These are phyloP conservation scores for Mythimna ferrago DNA, from an alignment of 2,888 invertebrate species.

Conservation along the genomic window DNA sequence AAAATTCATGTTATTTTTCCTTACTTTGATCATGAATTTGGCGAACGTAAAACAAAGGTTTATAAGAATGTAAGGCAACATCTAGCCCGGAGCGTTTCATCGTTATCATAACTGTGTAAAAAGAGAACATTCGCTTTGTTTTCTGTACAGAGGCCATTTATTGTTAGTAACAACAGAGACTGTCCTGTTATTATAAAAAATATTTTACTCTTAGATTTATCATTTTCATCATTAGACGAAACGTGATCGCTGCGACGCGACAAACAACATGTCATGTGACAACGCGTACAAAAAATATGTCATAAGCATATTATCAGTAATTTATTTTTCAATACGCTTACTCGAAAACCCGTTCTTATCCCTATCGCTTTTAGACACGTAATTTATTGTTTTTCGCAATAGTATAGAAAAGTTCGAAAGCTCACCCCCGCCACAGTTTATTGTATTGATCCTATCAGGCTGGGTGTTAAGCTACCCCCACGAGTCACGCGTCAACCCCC, in stretches of 20 bases:
- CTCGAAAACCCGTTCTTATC: too few species aligned
- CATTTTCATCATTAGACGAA: too few species aligned
- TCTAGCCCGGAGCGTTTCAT: slow-evolving; percentile 65
- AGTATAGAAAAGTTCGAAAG: too few species aligned
- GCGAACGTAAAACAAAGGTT: slow-evolving; percentile 59
- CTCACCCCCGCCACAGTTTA: too few species aligned
- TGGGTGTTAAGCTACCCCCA: too few species aligned
- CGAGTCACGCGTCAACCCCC: too few species aligned
- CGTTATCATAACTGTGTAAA: slow-evolving; percentile 74
- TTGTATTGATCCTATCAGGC: too few species aligned
- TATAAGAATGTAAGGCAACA: slow-evolving; percentile 68
- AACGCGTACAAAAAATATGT: background rate
- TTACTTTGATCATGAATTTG: slow-evolving; percentile 59
- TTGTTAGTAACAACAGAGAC: slow-evolving; percentile 67
- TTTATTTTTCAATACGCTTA: background rate
- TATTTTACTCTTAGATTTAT: background rate
- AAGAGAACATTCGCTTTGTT: slow-evolving; percentile 73
- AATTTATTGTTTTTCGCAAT: too few species aligned
- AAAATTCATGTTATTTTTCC: slow-evolving; percentile 33
- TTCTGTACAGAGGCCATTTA: slow-evolving; percentile 65
- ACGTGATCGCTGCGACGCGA: background rate
- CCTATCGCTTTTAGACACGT: too few species aligned
- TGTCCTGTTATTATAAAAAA: slow-evolving; percentile 11
- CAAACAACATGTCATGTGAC: too few species aligned
- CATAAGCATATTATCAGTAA: background rate